Conservation (phyloP, 2,888 invertebrate species). For the Spodoptera exigua region DNA sequence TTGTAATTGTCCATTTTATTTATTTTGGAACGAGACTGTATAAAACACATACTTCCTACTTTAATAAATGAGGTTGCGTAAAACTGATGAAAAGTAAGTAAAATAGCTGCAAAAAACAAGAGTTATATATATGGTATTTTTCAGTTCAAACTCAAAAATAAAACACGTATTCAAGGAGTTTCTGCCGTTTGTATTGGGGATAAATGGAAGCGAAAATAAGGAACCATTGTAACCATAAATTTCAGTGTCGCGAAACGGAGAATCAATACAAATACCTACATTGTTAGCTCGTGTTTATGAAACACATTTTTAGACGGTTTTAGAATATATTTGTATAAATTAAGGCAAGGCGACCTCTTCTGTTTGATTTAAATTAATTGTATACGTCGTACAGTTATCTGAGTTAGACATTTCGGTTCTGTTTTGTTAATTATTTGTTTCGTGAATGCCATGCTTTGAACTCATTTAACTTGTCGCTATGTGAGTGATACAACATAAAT, state of each 20-base stretch:
- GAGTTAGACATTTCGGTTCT: slow-evolving; percentile 10
- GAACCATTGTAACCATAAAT: slow-evolving; percentile 60
- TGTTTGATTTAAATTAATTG: slow-evolving; percentile 34
- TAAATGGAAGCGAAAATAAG: slow-evolving; percentile 55
- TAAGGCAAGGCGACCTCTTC: not conserved
- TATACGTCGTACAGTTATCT: slow-evolving; percentile 31
- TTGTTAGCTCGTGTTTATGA: slow-evolving; percentile 3
- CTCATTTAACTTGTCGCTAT: too few relatives aligned
- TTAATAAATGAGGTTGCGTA: too few relatives aligned
- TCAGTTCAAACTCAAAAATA: slow-evolving; percentile 16
- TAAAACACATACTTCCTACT: too few relatives aligned
- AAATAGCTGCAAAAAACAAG: too few relatives aligned
- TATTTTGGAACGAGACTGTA: too few relatives aligned
- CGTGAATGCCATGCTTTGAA: too few relatives aligned
- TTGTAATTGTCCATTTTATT: too few relatives aligned
- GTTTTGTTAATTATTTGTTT: slow-evolving; percentile 10
- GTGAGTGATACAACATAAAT: not conserved
- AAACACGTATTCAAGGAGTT: slow-evolving; percentile 10
- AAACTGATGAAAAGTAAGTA: too few relatives aligned
- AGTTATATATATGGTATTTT: not conserved
- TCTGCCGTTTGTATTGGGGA: slow-evolving; percentile 25
- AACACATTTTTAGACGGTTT: slow-evolving; percentile 23
- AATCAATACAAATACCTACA: slow-evolving; percentile 51
- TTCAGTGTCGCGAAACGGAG: slow-evolving; percentile 51
- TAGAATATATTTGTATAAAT: slow-evolving; percentile 12